Evolutionary conservation across 1,140 invertebrate genomes (phyloP), one percentile per base, ranked within the genome.

Genomic region (Aculops lycopersici): DNA sequence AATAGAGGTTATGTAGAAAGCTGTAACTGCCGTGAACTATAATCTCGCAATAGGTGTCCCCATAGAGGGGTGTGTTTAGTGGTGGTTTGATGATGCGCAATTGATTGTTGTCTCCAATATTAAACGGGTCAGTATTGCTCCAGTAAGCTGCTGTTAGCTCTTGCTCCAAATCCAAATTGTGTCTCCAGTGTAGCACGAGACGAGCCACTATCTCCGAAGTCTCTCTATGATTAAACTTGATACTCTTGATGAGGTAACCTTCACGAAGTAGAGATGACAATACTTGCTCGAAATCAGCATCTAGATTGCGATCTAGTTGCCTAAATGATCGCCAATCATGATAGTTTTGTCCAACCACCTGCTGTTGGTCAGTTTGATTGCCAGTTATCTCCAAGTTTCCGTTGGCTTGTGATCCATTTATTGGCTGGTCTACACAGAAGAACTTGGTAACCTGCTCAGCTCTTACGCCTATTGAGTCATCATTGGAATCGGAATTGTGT

Each of bases 1-100:
- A 74, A 1, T 69, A 73, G 16, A 75, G 68, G 49, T 78, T 74
- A 51, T 75, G 71, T 15, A 77, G 55, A 58, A 77, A 76, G 50
- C 76, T 72, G 51, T 78, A 58, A 47, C 40, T 50, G 42, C 36
- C 51, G 47, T 60, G 57, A 37, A 51, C 40, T 37, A 44, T 45
- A 4, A 51, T 35, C 42, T 48, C 47, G 40, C 51, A 50, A 8
- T 31, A n/a, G n/a, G n/a, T n/a, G n/a, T n/a, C n/a, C n/a, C n/a
- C n/a, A n/a, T n/a, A n/a, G n/a, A n/a, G n/a, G 8, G 24, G 24
- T 8, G 40, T 52, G 49, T 13, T 36, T 41, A 38, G 14, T 39
- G 13, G 12, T 17, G 17, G 37, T 12, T 17, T 17, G 37, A 14
- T 12, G 1, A 37, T n/a, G 16, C 12, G 12, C 12, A 37, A 16